A percentile compares a stretch with the other conserved stretches of the same genome.
These are phyloP conservation scores for Promerops cafer DNA, from an alignment of 2,113 vertebrate species.

Conservation along the genomic window DNA sequence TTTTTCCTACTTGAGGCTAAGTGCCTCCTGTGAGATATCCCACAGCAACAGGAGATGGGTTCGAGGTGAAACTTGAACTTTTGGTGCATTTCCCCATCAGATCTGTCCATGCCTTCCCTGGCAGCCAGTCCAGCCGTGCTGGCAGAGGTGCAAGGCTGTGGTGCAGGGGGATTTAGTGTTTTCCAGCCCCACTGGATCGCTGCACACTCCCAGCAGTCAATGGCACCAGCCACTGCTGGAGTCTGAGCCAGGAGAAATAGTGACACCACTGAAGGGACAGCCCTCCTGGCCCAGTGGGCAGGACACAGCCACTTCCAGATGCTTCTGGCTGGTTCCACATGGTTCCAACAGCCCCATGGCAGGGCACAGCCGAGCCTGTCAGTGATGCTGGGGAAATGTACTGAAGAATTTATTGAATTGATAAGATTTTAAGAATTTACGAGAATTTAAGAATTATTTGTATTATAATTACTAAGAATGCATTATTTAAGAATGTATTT, in stretches of 20 bases:
- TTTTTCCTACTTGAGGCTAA: not conserved
- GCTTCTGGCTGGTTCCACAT: not conserved
- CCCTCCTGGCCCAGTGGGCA: not conserved
- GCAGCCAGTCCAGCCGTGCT: not conserved
- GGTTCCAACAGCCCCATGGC: rapidly evolving
- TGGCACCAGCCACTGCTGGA: not conserved
- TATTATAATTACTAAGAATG: not conserved
- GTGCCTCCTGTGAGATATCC: not conserved
- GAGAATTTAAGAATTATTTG: not conserved
- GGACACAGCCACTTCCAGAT: not conserved
- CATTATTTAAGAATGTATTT: not conserved
- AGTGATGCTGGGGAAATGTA: not conserved
- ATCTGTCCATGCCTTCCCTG: not conserved
- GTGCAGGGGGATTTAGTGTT: not conserved
- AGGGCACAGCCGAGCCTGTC: not conserved
- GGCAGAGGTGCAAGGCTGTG: not conserved
- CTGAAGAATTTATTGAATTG: not conserved
- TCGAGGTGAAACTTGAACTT: conserved; percentile 2
- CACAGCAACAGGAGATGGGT: not conserved
- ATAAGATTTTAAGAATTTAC: not conserved
- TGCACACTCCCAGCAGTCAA: rapidly evolving
- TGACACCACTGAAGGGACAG: not conserved
- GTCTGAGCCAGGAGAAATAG: not conserved
- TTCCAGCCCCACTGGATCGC: rapidly evolving
- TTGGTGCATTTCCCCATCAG: not conserved